These are phyloP conservation scores for Podotricha telesiphe DNA, from an alignment of 2,888 invertebrate genomes.

Conservation along the genomic window DNA sequence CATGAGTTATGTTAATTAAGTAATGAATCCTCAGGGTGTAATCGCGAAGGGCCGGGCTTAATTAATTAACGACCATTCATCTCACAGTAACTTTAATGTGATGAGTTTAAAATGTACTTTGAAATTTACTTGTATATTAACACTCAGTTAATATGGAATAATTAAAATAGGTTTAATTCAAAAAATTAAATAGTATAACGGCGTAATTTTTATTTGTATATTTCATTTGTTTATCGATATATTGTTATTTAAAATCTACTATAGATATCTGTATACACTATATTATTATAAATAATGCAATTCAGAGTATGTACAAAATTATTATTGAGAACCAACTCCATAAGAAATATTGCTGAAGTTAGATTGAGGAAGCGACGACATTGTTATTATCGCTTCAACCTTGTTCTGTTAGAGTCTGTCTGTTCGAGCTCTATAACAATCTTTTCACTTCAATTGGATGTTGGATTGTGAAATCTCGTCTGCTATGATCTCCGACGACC, in stretches of 20 bases:
- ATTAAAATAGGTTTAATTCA: constrained; percentile 17
- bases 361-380: constrained; percentile 79
- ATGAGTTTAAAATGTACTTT: constrained; percentile 56
- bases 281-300: constrained; percentile 18
- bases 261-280: background rate
- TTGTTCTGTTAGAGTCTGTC: constrained; percentile 45
- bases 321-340: constrained; percentile 66
- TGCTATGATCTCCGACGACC: constrained; percentile 52
- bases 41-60: constrained; percentile 74
- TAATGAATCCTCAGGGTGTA: constrained; percentile 74
- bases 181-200: background rate
- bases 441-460: constrained; percentile 68
- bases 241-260: no score
- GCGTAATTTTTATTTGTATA: background rate
- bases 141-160: constrained; percentile 27
- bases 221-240: background rate
- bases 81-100: constrained; percentile 67
- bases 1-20: constrained; percentile 74
- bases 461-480: constrained; percentile 50
- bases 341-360: constrained; percentile 76
- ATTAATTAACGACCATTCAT: constrained; percentile 81
- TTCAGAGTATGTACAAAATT: constrained; percentile 54
- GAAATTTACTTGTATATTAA: constrained; percentile 26
- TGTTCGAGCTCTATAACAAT: constrained; percentile 70
- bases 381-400: constrained; percentile 78